Conservation (phyloP, 1,140 invertebrate genomes). For the Notospermus geniculatus region DNA sequence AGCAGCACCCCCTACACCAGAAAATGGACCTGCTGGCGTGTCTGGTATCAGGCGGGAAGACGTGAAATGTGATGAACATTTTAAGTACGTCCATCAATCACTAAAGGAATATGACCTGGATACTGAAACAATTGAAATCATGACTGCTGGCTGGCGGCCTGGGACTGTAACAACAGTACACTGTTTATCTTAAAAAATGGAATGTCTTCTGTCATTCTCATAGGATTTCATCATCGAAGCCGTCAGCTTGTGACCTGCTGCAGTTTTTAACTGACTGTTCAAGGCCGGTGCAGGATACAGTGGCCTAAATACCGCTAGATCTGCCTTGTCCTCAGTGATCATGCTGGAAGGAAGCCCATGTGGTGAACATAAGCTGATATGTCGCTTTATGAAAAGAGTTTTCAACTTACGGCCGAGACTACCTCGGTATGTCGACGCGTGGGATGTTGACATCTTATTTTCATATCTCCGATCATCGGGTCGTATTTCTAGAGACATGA, state of each 20-base stretch:
- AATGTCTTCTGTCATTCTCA: too few species aligned
- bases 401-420: conserved; percentile 1
- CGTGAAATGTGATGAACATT: neutral
- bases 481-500: too few species aligned
- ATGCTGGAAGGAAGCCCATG: neutral
- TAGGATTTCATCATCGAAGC: too few species aligned
- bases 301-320: conserved; percentile 9
- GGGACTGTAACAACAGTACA: neutral
- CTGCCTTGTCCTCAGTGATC: conserved; percentile 7
- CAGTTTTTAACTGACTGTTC: conserved; percentile 8
- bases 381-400: conserved; percentile 2
- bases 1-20: neutral
- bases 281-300: neutral
- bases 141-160: neutral
- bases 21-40: neutral
- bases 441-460: conserved; percentile 12
- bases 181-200: neutral
- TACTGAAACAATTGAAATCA: neutral
- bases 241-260: neutral
- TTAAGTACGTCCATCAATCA: too few species aligned
- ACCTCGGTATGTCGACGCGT: conserved; percentile 4
- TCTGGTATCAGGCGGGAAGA: neutral
- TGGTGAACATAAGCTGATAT: conserved; percentile 1
- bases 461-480: neutral
- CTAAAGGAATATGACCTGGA: too few species aligned